Evolutionary conservation across 2,113 vertebrate genomes (phyloP).

Genomic region (Chrysochloris asiatica): DNA sequence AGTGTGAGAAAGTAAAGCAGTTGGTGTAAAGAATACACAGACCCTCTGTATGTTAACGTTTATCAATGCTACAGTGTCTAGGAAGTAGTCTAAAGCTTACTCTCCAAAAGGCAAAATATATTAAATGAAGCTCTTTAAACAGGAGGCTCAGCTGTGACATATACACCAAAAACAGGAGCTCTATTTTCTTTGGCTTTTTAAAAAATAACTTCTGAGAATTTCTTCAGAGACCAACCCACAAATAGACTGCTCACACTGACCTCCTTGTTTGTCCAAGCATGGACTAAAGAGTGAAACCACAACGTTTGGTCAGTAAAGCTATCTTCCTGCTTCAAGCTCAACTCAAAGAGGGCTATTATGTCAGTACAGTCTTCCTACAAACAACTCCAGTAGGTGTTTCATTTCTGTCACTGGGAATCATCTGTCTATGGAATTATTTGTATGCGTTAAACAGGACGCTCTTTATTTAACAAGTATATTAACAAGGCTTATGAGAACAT

Average conservation of each 20-base stretch:
- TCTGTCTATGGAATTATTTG: conserved; percentile 8
- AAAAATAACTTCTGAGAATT: conserved; percentile 73
- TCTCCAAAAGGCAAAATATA: conserved; percentile 60
- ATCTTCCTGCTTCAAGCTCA: not conserved
- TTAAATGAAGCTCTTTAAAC: conserved; percentile 64
- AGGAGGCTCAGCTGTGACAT: conserved; percentile 54
- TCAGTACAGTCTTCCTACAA: not conserved
- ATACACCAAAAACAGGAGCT: conserved; percentile 57
- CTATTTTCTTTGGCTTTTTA: conserved; percentile 59
- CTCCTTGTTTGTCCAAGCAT: conserved; percentile 61
- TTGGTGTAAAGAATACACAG: conserved; percentile 41
- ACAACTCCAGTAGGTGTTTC: not conserved
- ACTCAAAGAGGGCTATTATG: conserved; percentile 55
- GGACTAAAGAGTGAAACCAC: conserved; percentile 34
- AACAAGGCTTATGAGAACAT: not conserved
- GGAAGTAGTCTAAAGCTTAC: not conserved
- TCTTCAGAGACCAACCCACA: conserved; percentile 53
- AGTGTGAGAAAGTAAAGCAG: conserved; percentile 25
- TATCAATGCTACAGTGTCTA: conserved; percentile 70
- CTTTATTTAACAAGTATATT: conserved; percentile 26
- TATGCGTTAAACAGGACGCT: conserved; percentile 32
- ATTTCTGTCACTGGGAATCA: conserved; percentile 12
- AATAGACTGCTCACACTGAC: conserved; percentile 56
- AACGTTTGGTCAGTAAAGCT: conserved; percentile 46
- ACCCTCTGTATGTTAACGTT: conserved; percentile 29